phyloP scores from a whole-genome alignment of 2,113 vertebrate species.

The Strix aluco region DNA sequence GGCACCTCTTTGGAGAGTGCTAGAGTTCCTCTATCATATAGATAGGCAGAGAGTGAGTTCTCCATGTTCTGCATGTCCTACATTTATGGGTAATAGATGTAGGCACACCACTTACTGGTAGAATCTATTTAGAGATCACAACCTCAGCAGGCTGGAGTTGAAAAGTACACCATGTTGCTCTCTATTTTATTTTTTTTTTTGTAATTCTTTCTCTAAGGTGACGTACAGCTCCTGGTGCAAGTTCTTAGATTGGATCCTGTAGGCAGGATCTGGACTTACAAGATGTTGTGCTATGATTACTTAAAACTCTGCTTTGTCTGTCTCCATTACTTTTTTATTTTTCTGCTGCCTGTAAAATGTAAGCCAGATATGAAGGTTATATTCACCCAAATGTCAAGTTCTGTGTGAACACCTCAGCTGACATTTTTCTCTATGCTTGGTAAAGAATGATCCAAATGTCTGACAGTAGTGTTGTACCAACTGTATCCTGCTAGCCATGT shows the following conservation, averaged over 20 bases:
- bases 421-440: slow-evolving; percentile 60
- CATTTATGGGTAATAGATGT: background rate
- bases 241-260: background rate
- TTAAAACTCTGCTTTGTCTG: background rate
- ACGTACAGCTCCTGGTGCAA: background rate
- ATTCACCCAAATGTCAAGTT: slow-evolving; percentile 62
- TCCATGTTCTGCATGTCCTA: background rate
- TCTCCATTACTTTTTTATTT: slow-evolving; percentile 9
- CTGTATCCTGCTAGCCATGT: background rate
- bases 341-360: background rate
- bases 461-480: slow-evolving; percentile 12
- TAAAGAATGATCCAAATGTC: slow-evolving; percentile 28
- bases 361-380: slow-evolving; percentile 53
- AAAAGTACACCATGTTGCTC: background rate
- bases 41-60: background rate
- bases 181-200: background rate
- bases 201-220: background rate
- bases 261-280: slow-evolving; percentile 1
- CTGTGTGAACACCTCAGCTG: slow-evolving; percentile 53
- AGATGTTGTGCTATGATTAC: background rate
- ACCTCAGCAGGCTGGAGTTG: background rate
- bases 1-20: background rate
- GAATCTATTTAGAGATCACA: background rate
- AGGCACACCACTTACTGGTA: background rate
- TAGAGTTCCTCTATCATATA: background rate